Evolutionary conservation across 2,888 invertebrate genomes (phyloP).

Genomic region (Pantelozetes paolii): DNA sequence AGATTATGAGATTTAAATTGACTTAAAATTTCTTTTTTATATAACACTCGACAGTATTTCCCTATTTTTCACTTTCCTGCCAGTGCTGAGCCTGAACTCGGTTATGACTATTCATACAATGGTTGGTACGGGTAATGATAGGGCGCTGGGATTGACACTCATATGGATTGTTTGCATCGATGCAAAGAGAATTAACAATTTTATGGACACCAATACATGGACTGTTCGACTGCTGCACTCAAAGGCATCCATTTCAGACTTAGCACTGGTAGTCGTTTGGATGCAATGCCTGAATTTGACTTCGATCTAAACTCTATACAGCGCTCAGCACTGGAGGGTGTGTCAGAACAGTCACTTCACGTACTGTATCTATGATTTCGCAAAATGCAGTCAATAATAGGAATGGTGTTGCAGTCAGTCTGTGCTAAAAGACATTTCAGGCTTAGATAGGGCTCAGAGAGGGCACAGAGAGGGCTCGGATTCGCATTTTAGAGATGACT

Average conservation of each 20-base stretch:
- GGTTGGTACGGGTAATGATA: constrained; percentile 33
- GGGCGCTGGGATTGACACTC: constrained; percentile 35
- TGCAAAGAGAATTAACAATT: constrained; percentile 36
- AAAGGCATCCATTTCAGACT: constrained; percentile 27
- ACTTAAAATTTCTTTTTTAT: neutral
- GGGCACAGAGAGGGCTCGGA: constrained; percentile 2
- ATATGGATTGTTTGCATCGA: constrained; percentile 37
- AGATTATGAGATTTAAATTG: constrained; percentile 22
- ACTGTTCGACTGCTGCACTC: neutral
- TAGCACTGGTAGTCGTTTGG: constrained; percentile 14
- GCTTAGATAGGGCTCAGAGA: neutral
- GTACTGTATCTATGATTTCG: constrained; percentile 34
- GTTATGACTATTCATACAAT: constrained; percentile 13
- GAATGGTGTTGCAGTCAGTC: constrained; percentile 25
- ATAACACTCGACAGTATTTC: neutral
- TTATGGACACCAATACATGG: constrained; percentile 36
- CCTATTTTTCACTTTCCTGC: neutral
- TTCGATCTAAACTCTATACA: constrained; percentile 19
- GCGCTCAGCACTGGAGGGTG: constrained; percentile 24
- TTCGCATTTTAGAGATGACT: constrained; percentile 34
- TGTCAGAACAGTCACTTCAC: constrained; percentile 36
- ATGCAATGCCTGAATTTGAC: constrained; percentile 29
- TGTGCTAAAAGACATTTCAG: constrained; percentile 35
- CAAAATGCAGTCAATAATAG: constrained; percentile 12
- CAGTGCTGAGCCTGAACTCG: neutral